Conservation (phyloP, 2,888 invertebrate genomes). For the Sabatieria punctata region DNA sequence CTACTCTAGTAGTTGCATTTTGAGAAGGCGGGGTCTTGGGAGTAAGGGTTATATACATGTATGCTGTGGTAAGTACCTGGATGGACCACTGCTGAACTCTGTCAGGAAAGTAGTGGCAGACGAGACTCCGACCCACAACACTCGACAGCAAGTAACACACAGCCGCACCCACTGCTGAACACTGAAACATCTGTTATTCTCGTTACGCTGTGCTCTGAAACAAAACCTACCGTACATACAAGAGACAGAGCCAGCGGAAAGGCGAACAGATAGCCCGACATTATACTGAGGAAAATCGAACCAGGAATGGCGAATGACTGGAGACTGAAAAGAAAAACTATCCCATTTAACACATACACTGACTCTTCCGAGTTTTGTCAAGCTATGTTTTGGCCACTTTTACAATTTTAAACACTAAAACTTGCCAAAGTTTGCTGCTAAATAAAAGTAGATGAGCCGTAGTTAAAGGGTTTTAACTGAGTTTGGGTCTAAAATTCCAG, state of each 20-base stretch:
- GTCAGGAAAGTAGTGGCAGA: slow-evolving; percentile 71
- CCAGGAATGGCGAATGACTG: slow-evolving; percentile 99
- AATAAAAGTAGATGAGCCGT: too few species aligned
- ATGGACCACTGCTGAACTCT: slow-evolving; percentile 65
- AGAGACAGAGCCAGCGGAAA: slow-evolving; percentile 70
- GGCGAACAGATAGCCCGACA: slow-evolving; percentile 88
- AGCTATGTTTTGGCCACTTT: too few species aligned
- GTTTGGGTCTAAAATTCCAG: too few species aligned
- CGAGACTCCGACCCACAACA: slow-evolving; percentile 64
- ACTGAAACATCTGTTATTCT: slow-evolving; percentile 36
- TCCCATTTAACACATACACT: slow-evolving; percentile 1
- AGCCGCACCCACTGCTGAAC: slow-evolving; percentile 87
- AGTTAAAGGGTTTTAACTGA: too few species aligned
- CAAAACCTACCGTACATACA: slow-evolving; percentile 42
- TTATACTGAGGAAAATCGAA: slow-evolving; percentile 85
- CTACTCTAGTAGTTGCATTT: too few species aligned
- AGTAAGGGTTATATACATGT: too few species aligned
- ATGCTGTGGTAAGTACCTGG: too few species aligned
- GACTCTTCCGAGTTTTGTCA: too few species aligned
- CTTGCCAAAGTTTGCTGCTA: too few species aligned
- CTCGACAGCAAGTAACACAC: slow-evolving; percentile 84
- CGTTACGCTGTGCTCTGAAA: background rate
- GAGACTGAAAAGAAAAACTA: slow-evolving; percentile 45
- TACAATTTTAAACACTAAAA: too few species aligned
- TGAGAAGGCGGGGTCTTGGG: too few species aligned